Base-by-base conservation (phyloP, 2,888 invertebrate genomes). In the Pteria penguin region DNA sequence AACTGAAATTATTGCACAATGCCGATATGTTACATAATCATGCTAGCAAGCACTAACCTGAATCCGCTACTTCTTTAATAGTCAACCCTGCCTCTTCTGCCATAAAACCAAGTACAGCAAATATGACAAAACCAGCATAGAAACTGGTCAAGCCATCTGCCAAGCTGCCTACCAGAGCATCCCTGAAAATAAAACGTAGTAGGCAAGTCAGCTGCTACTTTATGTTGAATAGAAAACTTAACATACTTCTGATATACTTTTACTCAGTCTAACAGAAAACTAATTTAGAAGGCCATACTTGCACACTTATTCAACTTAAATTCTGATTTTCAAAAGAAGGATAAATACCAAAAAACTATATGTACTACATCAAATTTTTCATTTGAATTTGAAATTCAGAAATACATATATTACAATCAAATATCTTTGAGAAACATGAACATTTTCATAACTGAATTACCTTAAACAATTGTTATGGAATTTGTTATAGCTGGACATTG, bases 41-140 rank as follows among this genome's bases (percentile, higher is more conserved):
- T n/a, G n/a, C n/a, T n/a, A n/a, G n/a, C n/a, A n/a, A n/a, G n/a
- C 45, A 45, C 45, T 45, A 70, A 90, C 91, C 91, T 82, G 88
- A 86, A 52, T 87, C 87, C 4, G 89, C 91, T 1, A 91, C 90
- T 32, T 90, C 87, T 55, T 87, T 84, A 22, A 92, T 85, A 2
- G 84, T 83, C 2, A 88, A 84, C 4, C 86, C 83, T 29, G 90
- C 80, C 57, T 89, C 88, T 71, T 88, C 83, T 2, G 92, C 89
- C 90, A 92, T 91, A 55, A 95, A 95, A 1, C 96, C 96, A 67
- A 90, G 82, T 4, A 89, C 82, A 18, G 88, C 81, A 78, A 89
- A 90, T 26, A 90, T 87, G 27, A 89, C 90, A 76, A 88, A 87
- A 0, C 90, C 90, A 26, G 87, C 89, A 72, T 85, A 89, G 61